phyloP scores from a whole-genome alignment of 2,113 vertebrate species.

The Puntigrus tetrazona region DNA sequence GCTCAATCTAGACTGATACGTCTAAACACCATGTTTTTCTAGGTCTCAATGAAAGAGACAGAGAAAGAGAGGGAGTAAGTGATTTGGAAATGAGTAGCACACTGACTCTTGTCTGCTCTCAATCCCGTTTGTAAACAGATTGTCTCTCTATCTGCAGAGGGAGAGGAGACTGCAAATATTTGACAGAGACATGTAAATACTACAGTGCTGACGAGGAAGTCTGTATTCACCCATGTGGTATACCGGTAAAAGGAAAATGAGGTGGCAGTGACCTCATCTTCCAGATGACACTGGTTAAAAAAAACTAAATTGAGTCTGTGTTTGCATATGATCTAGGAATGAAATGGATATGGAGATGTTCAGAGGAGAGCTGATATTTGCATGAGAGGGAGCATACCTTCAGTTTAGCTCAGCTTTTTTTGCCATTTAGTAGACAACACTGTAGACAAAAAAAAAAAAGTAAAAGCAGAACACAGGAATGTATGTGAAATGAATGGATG shows the following conservation, averaged over 20 bases:
- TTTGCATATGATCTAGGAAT: conserved; percentile 26
- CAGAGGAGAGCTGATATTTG: background rate
- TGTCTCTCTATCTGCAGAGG: conserved; percentile 36
- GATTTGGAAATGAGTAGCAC: background rate
- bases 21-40: background rate
- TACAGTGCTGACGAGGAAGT: conserved; percentile 2
- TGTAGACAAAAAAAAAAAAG: background rate
- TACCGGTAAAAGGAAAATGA: conserved; percentile 14
- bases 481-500: background rate
- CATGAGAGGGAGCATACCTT: background rate
- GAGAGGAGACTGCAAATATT: conserved; percentile 63
- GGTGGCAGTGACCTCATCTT: conserved; percentile 1
- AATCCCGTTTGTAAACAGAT: conserved; percentile 51
- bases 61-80: background rate
- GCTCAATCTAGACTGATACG: conserved; percentile 22
- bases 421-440: background rate
- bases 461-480: background rate
- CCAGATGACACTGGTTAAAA: background rate
- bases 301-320: background rate
- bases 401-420: background rate
- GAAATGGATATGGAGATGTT: background rate
- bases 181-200: conserved; percentile 45
- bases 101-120: background rate
- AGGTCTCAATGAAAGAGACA: conserved; percentile 2
- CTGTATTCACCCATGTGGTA: conserved; percentile 4